A percentile compares a stretch with the other conserved stretches of the same genome.
These are phyloP conservation scores for Lagodon rhomboides DNA, from an alignment of 2,797 vertebrate genomes.

Conservation along the genomic window DNA sequence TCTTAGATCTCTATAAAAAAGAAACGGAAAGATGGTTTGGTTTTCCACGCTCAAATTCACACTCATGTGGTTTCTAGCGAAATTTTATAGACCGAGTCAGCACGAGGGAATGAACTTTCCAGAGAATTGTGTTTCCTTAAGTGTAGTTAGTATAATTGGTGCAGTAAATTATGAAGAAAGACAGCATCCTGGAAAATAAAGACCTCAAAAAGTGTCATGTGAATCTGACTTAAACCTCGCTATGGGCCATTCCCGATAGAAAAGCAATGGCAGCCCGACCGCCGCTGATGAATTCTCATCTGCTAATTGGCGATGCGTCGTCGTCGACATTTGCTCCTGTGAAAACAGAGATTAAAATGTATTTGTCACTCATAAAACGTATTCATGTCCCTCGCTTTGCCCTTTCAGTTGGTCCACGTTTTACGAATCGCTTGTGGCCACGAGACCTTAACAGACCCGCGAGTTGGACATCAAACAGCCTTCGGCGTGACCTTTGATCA, in stretches of 20 bases:
- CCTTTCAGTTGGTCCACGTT: slow-evolving; percentile 66
- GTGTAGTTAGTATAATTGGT: slow-evolving; percentile 23
- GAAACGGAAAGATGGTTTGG: slow-evolving; percentile 15
- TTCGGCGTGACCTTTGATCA: slow-evolving; percentile 76
- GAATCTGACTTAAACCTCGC: slow-evolving; percentile 63
- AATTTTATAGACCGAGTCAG: slow-evolving; percentile 31
- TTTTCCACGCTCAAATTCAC: slow-evolving; percentile 42
- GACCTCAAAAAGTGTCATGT: neutral
- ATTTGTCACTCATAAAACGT: slow-evolving; percentile 60
- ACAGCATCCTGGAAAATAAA: slow-evolving; percentile 11
- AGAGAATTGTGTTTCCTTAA: slow-evolving; percentile 52
- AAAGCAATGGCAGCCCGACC: slow-evolving; percentile 85
- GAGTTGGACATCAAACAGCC: slow-evolving; percentile 69
- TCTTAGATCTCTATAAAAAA: no score
- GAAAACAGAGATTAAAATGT: slow-evolving; percentile 67
- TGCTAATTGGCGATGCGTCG: slow-evolving; percentile 68
- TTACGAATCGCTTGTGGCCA: slow-evolving; percentile 68
- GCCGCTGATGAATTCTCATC: slow-evolving; percentile 76
- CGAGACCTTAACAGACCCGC: slow-evolving; percentile 59
- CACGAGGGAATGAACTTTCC: slow-evolving; percentile 26
- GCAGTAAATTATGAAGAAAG: slow-evolving; percentile 30
- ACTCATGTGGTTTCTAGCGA: slow-evolving; percentile 45
- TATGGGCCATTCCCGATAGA: slow-evolving; percentile 88
- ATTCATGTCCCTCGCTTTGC: slow-evolving; percentile 59
- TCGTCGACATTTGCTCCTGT: slow-evolving; percentile 45